These are phyloP conservation scores for Lepidochrysops patricia DNA, from an alignment of 2,888 invertebrate genomes.

Conservation along the genomic window DNA sequence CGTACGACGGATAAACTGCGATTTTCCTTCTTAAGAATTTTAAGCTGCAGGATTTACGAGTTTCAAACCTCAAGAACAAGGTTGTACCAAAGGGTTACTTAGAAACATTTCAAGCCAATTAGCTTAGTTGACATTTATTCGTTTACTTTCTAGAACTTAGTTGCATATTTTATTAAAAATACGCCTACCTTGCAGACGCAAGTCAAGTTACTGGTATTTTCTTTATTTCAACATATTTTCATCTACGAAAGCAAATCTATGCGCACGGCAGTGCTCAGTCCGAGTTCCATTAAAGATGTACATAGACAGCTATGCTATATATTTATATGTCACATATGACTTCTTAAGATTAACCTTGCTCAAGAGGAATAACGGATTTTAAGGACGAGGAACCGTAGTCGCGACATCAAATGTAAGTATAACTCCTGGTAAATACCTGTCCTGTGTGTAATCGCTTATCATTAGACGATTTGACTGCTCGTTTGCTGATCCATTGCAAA, in stretches of 20 bases:
- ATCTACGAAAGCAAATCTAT: not conserved
- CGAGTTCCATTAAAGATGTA: no score
- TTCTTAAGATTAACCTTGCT: not conserved
- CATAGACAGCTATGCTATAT: no score
- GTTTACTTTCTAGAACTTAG: not conserved
- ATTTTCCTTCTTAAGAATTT: conserved; percentile 1
- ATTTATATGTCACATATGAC: not conserved
- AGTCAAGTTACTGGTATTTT: not conserved
- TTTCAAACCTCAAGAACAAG: not conserved
- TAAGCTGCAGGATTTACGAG: conserved; percentile 1
- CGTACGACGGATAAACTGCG: not conserved
- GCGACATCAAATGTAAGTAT: no score
- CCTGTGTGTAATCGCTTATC: no score
- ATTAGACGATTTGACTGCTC: no score
- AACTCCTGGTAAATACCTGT: no score
- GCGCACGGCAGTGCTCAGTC: no score
- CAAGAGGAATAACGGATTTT: no score
- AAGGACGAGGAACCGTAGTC: no score
- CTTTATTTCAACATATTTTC: not conserved
- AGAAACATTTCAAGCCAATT: not conserved
- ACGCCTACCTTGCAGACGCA: not conserved
- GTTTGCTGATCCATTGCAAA: no score
- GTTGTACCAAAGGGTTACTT: not conserved
- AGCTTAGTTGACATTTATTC: not conserved
- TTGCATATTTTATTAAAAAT: not conserved